Percentiles rank a stretch among this genome's conserved stretches.
Conservation (phyloP, 2,888 invertebrate genomes). For the Amblyjoppa proteus region DNA sequence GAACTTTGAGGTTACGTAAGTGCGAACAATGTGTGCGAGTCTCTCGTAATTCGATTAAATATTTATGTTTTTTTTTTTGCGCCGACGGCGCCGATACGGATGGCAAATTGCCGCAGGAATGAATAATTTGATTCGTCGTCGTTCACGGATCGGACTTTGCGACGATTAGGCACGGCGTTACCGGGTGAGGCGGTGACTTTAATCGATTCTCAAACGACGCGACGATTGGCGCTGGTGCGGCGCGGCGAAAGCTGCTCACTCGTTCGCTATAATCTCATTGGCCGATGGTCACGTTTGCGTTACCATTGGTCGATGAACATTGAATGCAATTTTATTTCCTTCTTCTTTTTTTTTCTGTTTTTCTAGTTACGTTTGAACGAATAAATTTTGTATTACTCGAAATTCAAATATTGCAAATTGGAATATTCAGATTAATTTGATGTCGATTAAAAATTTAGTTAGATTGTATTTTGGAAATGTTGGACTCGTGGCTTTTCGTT, state of each 20-base stretch:
- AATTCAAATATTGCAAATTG: too few relatives aligned
- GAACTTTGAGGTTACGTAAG: conserved; percentile 65
- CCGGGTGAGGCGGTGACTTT: background rate
- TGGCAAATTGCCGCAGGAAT: background rate
- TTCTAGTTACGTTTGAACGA: too few relatives aligned
- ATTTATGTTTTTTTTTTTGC: background rate
- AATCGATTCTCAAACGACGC: background rate
- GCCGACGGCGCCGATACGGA: background rate
- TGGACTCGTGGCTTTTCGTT: too few relatives aligned
- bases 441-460: too few relatives aligned
- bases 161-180: background rate
- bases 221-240: background rate
- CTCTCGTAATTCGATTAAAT: background rate
- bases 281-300: background rate
- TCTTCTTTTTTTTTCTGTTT: too few relatives aligned
- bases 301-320: too few relatives aligned
- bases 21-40: background rate
- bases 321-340: too few relatives aligned
- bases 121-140: background rate
- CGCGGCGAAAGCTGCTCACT: background rate
- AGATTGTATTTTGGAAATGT: too few relatives aligned
- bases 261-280: background rate
- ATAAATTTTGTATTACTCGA: too few relatives aligned
- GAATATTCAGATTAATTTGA: too few relatives aligned
- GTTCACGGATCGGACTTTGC: background rate